Evolutionary conservation across 2,888 invertebrate genomes (phyloP), one percentile per base, ranked within the genome.

Genomic region (Amiota minor): DNA sequence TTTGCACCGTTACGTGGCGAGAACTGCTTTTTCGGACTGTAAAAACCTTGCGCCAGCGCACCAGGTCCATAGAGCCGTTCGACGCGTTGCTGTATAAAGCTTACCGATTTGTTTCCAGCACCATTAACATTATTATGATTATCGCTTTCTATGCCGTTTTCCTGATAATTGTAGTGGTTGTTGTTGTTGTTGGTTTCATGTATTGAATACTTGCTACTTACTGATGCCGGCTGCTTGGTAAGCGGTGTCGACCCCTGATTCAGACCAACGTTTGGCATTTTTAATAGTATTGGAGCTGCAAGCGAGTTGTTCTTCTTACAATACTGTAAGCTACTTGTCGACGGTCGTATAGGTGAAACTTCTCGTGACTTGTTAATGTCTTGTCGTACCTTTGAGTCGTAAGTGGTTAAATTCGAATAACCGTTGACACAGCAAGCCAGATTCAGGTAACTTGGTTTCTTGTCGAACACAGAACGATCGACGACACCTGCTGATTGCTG

Each of bases 391-490:
- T 95, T 94, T 0, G 96, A 95, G 89, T 96, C 95, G 92, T 96
- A 97, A 74, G 96, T 95, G 9, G 95, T 96, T 73, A 95, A 92
- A 81, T 95, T 95, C 8, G 95, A 95, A 88, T 97, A 97, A 4
- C 97, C 97, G 90, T 95, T 96, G 70, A 97, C 96, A 20, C 96
- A 96, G 88, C 97, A 96, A 70, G 97, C 96, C 76, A 97, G 91
- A 84, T 95, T 96, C 72, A 97, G 90, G 88, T 97, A 97, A 73
- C 96, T 96, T 0, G 97, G 97, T 86, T 96, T 94, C 88, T 95
- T 95, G 16, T 91, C 91, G 11, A 56, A 68, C 12, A 65, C 89
- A 73, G 79, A 79, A 12, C 64, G 89, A 75, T 79, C 81, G n/a
- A 72, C 73, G 6, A 35, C 35, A 46, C 23, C 67, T 65, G 18